Evolutionary conservation across 2,888 invertebrate genomes (phyloP).

Genomic region (Ectropis crepuscularia): DNA sequence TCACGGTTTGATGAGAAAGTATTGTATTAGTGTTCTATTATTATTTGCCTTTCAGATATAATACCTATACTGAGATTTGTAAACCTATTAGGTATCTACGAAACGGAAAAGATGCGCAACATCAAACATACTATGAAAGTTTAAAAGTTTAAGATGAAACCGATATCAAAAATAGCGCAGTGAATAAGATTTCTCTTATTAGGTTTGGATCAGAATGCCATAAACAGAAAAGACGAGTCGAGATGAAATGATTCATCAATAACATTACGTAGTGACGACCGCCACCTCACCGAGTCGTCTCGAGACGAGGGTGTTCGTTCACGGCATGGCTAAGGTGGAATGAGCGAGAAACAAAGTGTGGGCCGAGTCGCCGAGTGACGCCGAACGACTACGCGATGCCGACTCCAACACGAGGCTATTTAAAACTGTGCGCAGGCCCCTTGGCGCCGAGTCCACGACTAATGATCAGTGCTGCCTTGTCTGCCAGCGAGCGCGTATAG

Average conservation of each 20-base stretch:
- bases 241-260: constrained; percentile 77
- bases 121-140: not conserved
- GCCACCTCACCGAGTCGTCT: constrained; percentile 46
- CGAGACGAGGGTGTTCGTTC: constrained; percentile 39
- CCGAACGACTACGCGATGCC: constrained; percentile 68
- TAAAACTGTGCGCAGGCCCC: constrained; percentile 85
- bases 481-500: constrained; percentile 72
- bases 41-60: too few relatives aligned
- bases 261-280: constrained; percentile 62
- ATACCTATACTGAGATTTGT: not conserved
- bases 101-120: too few relatives aligned
- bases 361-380: constrained; percentile 78
- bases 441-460: constrained; percentile 81
- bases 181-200: constrained; percentile 59
- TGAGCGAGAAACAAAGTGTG: constrained; percentile 83
- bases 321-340: constrained; percentile 67
- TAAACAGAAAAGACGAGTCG: constrained; percentile 71
- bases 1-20: too few relatives aligned
- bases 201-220: constrained; percentile 59
- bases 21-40: too few relatives aligned
- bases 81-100: too few relatives aligned
- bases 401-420: constrained; percentile 82
- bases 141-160: constrained; percentile 25
- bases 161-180: constrained; percentile 56
- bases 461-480: constrained; percentile 83